These are phyloP conservation scores for Lepilemur ruficaudatus DNA, from an alignment of 2,797 vertebrate species.

Conservation along the genomic window DNA sequence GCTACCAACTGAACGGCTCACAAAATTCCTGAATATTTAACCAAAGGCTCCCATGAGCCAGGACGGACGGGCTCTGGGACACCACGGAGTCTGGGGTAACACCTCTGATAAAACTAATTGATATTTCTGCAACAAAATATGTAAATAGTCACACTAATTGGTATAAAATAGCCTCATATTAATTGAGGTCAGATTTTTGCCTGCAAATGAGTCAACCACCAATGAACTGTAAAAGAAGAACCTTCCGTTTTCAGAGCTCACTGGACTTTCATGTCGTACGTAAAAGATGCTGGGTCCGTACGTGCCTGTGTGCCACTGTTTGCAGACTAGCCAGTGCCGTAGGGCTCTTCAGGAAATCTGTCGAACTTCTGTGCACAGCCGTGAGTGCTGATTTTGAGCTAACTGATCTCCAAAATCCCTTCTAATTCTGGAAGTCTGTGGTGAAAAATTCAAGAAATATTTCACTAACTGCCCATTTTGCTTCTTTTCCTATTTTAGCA, in stretches of 20 bases:
- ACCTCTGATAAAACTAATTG: conserved; percentile 41
- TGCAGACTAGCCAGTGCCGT: not conserved
- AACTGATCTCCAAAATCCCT: not conserved
- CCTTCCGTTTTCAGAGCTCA: not conserved
- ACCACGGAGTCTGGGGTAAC: not conserved
- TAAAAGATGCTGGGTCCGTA: not conserved
- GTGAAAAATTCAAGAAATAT: conserved; percentile 9
- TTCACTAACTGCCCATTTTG: not conserved
- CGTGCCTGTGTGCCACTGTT: not conserved
- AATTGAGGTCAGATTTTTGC: conserved; percentile 55
- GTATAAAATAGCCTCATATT: conserved; percentile 24
- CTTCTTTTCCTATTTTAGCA: not conserved
- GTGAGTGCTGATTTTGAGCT: not conserved
- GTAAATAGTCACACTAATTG: conserved; percentile 53
- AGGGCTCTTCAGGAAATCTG: not conserved
- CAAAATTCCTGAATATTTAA: conserved; percentile 26
- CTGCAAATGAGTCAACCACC: conserved; percentile 37
- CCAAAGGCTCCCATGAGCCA: not conserved
- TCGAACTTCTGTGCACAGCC: not conserved
- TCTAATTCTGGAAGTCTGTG: not conserved
- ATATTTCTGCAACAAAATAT: conserved; percentile 53
- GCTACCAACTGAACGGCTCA: not conserved
- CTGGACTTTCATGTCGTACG: not conserved
- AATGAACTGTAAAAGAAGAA: conserved; percentile 43
- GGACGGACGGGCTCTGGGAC: not conserved